phyloP scores from a whole-genome alignment of 2,113 vertebrate species.

The Syngnathus floridae region DNA sequence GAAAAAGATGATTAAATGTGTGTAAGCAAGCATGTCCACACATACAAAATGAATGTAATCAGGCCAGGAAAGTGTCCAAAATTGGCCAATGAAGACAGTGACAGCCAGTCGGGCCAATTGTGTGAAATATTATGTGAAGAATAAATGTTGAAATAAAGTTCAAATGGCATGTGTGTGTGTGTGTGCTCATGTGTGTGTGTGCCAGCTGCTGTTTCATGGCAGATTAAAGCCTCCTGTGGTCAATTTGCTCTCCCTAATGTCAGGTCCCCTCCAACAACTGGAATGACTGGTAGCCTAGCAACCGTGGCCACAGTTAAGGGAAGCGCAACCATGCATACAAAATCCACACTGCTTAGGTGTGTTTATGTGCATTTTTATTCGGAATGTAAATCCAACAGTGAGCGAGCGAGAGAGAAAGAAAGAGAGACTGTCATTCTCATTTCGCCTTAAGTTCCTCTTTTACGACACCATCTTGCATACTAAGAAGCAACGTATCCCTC shows the following conservation, averaged over 20 bases:
- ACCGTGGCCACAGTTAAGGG: conserved; percentile 81
- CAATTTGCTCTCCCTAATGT: conserved; percentile 99
- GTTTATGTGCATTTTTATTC: conserved; percentile 17
- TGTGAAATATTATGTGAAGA: conserved; percentile 23
- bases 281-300: conserved; percentile 93
- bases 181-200: conserved; percentile 55
- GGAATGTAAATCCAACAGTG: conserved; percentile 1
- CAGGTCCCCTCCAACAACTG: conserved; percentile 85
- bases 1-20: not conserved
- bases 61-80: not conserved
- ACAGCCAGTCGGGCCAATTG: conserved; percentile 8
- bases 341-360: conserved; percentile 82
- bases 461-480: not conserved
- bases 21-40: not conserved
- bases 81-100: conserved; percentile 1
- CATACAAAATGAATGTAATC: not conserved
- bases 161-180: conserved; percentile 56
- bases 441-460: not conserved
- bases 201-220: conserved; percentile 88
- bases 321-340: conserved; percentile 94
- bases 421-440: not conserved
- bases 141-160: conserved; percentile 36
- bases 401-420: not conserved
- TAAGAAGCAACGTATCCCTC: not conserved
- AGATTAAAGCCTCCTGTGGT: conserved; percentile 97